Percentiles rank a stretch among this genome's conserved stretches.
These are phyloP conservation scores for Scaptomyza caliginosa DNA, from an alignment of 2,888 invertebrate species.

Conservation along the genomic window DNA sequence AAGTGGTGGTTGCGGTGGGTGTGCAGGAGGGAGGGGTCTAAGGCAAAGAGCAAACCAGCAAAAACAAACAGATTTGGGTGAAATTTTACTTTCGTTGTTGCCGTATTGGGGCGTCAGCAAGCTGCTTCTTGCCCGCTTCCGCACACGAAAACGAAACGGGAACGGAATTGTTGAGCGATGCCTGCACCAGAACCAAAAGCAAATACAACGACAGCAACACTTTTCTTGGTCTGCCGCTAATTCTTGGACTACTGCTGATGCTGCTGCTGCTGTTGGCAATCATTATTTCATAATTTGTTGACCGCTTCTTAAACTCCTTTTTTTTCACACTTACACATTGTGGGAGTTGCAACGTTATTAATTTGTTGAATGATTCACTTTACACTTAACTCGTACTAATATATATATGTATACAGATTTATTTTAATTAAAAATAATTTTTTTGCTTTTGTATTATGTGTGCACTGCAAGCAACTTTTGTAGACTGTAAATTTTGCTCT, in stretches of 20 bases:
- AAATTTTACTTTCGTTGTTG: slow-evolving; percentile 77
- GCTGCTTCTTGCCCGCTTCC: slow-evolving; percentile 40
- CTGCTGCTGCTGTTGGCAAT: slow-evolving; percentile 20
- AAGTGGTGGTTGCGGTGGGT: slow-evolving; percentile 15
- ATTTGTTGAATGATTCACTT: slow-evolving; percentile 38
- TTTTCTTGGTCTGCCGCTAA: slow-evolving; percentile 28
- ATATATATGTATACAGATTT: neutral
- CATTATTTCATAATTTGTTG: slow-evolving; percentile 16
- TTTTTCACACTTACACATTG: slow-evolving; percentile 48
- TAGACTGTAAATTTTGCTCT: slow-evolving; percentile 34
- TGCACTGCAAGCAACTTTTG: slow-evolving; percentile 48
- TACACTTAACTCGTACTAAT: slow-evolving; percentile 11
- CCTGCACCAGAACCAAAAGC: slow-evolving; percentile 31
- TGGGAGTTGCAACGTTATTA: slow-evolving; percentile 36
- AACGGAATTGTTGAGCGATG: slow-evolving; percentile 37
- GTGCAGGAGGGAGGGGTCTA: neutral
- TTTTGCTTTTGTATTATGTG: slow-evolving; percentile 13
- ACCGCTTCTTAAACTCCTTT: slow-evolving; percentile 2
- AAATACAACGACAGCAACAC: slow-evolving; percentile 26
- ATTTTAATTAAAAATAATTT: neutral
- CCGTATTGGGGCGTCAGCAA: slow-evolving; percentile 60
- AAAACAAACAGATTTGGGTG: slow-evolving; percentile 71
- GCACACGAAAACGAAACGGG: slow-evolving; percentile 29
- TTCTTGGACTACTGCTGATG: slow-evolving; percentile 22
- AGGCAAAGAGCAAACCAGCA: slow-evolving; percentile 44